Percentiles rank a stretch among this genome's conserved stretches.
Evolutionary conservation across 2,888 invertebrate species (phyloP).

Genomic region (Podabrus alpinus): DNA sequence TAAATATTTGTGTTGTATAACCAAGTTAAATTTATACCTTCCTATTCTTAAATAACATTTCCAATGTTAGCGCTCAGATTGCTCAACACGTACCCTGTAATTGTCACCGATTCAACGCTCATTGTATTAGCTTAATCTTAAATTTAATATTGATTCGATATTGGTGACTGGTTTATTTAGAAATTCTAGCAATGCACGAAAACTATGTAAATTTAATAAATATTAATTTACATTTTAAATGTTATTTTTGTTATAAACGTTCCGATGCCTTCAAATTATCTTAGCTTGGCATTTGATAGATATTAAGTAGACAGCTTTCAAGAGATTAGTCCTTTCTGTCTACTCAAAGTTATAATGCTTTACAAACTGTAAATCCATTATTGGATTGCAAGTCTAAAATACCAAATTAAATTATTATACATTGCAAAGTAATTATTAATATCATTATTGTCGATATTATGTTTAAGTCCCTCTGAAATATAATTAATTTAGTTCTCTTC

Average conservation of each 20-base stretch:
- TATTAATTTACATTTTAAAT: background rate
- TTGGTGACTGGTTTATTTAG: background rate
- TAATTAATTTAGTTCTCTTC: background rate
- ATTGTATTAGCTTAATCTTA: background rate
- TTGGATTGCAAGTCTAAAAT: background rate
- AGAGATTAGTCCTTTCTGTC: background rate
- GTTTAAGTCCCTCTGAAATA: background rate
- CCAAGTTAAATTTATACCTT: background rate
- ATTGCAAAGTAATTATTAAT: background rate
- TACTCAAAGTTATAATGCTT: background rate
- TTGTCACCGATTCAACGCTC: background rate
- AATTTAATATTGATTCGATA: background rate
- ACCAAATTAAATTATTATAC: background rate
- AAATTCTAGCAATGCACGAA: background rate
- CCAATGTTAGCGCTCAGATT: background rate
- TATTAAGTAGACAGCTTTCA: background rate
- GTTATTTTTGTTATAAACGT: background rate
- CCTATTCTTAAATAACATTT: background rate
- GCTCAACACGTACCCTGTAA: background rate
- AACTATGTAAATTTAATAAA: background rate
- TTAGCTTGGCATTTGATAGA: background rate
- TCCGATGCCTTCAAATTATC: background rate
- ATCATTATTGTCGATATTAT: background rate
- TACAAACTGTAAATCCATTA: background rate
- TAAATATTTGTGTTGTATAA: background rate